Percentiles rank a stretch among this genome's conserved stretches.
Conservation (phyloP, 2,113 vertebrate species). For the Clarias batrachus region DNA sequence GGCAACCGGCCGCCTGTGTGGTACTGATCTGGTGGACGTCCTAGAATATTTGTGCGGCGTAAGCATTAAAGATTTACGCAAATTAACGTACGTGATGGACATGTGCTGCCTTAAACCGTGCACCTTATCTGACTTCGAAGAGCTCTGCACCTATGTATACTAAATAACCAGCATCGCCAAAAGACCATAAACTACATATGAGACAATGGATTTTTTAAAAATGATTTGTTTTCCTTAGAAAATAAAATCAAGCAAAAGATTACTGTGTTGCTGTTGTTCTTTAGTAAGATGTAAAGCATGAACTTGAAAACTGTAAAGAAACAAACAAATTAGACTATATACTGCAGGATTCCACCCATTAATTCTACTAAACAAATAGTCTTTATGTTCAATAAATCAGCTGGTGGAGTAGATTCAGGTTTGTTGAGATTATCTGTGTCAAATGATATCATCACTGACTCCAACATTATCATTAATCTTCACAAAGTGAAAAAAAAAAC, state of each 20-base stretch:
- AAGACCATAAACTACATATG: constrained; percentile 6
- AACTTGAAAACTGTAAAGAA: background rate
- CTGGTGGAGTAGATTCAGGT: background rate
- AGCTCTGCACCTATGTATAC: constrained; percentile 80
- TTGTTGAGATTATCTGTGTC: background rate
- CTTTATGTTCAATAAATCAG: background rate
- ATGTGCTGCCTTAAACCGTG: constrained; percentile 89
- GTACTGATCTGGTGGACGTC: constrained; percentile 91
- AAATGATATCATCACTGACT: too few species aligned
- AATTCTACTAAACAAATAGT: background rate
- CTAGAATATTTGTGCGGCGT: constrained; percentile 86
- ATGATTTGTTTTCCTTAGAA: constrained; percentile 58
- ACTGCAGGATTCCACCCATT: background rate
- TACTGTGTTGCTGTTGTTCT: background rate
- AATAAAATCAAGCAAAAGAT: constrained; percentile 65
- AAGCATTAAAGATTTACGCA: too few species aligned
- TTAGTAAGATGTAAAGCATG: background rate
- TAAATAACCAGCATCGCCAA: constrained; percentile 57
- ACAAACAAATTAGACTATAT: background rate
- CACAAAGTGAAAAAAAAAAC: too few species aligned
- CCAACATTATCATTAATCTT: too few species aligned
- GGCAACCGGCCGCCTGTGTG: constrained; percentile 83
- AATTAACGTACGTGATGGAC: constrained; percentile 77
- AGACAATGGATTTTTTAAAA: constrained; percentile 45
- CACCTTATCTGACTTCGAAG: constrained; percentile 85